Conservation (phyloP, 2,113 vertebrate species). For the Prolemur simus region DNA sequence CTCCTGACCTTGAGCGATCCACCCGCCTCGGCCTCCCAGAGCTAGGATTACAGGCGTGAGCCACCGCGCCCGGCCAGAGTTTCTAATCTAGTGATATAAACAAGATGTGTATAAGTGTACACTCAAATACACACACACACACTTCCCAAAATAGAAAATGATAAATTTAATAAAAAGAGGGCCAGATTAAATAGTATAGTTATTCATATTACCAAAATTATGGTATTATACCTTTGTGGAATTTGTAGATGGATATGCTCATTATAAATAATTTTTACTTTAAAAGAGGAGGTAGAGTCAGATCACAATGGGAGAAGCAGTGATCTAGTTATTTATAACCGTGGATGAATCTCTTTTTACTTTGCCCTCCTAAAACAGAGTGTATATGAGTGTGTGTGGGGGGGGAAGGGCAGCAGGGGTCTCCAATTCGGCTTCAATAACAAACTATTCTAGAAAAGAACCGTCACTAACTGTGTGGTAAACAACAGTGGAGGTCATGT, state of each 20-base stretch:
- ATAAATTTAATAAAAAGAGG: background rate
- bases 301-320: background rate
- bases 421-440: background rate
- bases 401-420: rapidly evolving
- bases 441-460: background rate
- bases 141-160: background rate
- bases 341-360: background rate
- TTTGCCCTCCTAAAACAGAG: background rate
- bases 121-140: background rate
- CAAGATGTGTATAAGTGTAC: background rate
- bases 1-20: too few species aligned
- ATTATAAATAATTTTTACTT: background rate
- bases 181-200: background rate
- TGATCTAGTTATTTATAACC: background rate
- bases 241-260: background rate
- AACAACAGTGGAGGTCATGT: background rate
- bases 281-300: background rate
- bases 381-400: background rate
- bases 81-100: background rate
- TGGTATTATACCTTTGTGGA: background rate
- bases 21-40: too few species aligned
- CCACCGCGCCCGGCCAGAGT: too few species aligned
- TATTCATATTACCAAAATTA: background rate
- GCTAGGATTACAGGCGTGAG: too few species aligned
- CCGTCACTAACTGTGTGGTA: background rate